phyloP scores from a whole-genome alignment of 2,797 vertebrate species.

The Mastacembelus armatus region DNA sequence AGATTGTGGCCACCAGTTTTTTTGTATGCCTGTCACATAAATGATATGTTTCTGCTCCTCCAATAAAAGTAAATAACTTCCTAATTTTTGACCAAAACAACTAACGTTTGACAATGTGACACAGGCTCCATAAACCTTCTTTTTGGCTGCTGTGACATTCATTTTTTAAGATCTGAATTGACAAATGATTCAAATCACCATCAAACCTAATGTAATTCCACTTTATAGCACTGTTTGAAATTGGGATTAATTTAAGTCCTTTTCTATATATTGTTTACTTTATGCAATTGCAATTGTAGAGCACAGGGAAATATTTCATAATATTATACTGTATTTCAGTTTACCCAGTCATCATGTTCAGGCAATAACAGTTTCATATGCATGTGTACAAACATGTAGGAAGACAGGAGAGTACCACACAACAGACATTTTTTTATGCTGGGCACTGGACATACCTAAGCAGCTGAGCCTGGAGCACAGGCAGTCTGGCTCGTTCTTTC shows the following conservation, averaged over 20 bases:
- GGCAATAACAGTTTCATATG: too few species aligned
- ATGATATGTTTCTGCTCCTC: too few species aligned
- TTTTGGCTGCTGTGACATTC: too few species aligned
- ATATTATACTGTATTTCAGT: background rate
- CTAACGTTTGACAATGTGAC: background rate
- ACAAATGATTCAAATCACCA: too few species aligned
- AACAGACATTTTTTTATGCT: slow-evolving; percentile 7
- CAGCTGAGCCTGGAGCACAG: slow-evolving; percentile 88
- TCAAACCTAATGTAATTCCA: background rate
- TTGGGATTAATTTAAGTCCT: background rate
- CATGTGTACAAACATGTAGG: background rate
- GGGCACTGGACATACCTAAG: slow-evolving; percentile 82
- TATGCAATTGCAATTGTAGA: background rate
- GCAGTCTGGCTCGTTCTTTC: slow-evolving; percentile 83
- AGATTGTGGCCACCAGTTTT: too few species aligned
- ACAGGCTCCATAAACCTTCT: too few species aligned
- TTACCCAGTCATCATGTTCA: background rate
- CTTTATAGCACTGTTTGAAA: background rate
- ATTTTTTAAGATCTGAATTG: too few species aligned
- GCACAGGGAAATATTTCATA: background rate
- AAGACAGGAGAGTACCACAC: background rate
- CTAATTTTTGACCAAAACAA: too few species aligned
- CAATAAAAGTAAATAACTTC: too few species aligned
- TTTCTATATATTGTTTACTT: background rate
- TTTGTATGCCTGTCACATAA: too few species aligned